Conservation (phyloP, 2,888 invertebrate genomes). For the Rhagophthalmus giganteus region DNA sequence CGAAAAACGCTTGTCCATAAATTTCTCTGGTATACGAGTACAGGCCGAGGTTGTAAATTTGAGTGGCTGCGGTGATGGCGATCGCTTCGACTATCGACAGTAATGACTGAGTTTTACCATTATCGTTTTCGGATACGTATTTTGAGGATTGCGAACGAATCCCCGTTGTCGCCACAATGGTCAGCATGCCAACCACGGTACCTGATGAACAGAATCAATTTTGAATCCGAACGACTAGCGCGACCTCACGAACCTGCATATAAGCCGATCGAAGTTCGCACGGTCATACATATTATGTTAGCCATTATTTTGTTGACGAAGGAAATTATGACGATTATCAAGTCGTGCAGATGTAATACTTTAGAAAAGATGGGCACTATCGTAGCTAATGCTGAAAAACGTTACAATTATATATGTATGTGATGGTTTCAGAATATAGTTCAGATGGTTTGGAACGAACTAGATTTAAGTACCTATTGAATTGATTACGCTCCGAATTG, state of each 20-base stretch:
- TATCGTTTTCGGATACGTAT: conserved; percentile 49
- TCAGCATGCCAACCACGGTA: conserved; percentile 48
- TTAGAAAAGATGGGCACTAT: conserved; percentile 46
- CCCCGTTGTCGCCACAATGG: conserved; percentile 48
- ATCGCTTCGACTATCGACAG: conserved; percentile 64
- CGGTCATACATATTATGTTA: conserved; percentile 52
- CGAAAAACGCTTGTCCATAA: conserved; percentile 62
- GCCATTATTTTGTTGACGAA: conserved; percentile 54
- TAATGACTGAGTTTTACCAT: conserved; percentile 58
- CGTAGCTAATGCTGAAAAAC: conserved; percentile 1
- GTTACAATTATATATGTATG: no score
- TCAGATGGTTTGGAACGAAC: no score
- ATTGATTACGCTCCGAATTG: conserved; percentile 1
- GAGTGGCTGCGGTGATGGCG: conserved; percentile 60
- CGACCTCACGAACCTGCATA: conserved; percentile 29
- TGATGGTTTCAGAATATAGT: no score
- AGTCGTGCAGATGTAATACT: conserved; percentile 50
- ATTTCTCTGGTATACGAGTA: conserved; percentile 58
- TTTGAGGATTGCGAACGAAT: conserved; percentile 52
- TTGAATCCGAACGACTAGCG: no score
- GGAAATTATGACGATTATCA: conserved; percentile 50
- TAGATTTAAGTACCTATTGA: conserved; percentile 1
- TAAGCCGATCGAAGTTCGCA: conserved; percentile 36
- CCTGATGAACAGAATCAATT: no score
- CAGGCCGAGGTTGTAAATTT: conserved; percentile 60